Evolutionary conservation across 2,888 invertebrate genomes (phyloP).

Genomic region (Odontothrips loti): DNA sequence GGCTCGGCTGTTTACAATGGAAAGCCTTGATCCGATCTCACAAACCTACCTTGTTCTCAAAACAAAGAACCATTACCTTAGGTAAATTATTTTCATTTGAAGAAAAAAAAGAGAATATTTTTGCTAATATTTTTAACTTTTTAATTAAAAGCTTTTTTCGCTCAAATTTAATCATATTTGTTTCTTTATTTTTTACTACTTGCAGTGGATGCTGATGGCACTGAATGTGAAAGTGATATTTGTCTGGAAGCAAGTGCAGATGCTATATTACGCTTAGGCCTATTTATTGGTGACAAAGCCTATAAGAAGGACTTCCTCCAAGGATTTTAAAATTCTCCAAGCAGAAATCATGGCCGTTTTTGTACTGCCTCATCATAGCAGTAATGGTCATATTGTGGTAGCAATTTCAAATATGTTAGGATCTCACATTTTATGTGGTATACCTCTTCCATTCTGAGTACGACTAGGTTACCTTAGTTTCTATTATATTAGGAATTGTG

Average conservation of each 20-base stretch:
- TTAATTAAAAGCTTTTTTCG: slow-evolving; percentile 35
- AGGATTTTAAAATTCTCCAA: neutral
- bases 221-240: slow-evolving; percentile 51
- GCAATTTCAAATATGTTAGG: neutral
- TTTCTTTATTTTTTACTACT: slow-evolving; percentile 37
- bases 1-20: slow-evolving; percentile 54
- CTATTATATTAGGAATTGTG: neutral
- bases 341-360: neutral
- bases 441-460: no score
- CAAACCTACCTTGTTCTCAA: slow-evolving; percentile 50
- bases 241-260: slow-evolving; percentile 51
- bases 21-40: slow-evolving; percentile 44
- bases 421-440: no score
- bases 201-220: slow-evolving; percentile 48
- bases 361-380: neutral
- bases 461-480: neutral
- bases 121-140: slow-evolving; percentile 31
- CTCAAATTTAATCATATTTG: slow-evolving; percentile 29
- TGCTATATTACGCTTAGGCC: slow-evolving; percentile 52
- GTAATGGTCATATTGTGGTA: neutral
- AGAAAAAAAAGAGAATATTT: no score
- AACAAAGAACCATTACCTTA: slow-evolving; percentile 44
- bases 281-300: slow-evolving; percentile 56
- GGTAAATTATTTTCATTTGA: slow-evolving; percentile 42
- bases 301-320: slow-evolving; percentile 51